phyloP scores from a whole-genome alignment of 37 sponge, comb jelly and placozoan species.

The Eunapius fragilis region DNA sequence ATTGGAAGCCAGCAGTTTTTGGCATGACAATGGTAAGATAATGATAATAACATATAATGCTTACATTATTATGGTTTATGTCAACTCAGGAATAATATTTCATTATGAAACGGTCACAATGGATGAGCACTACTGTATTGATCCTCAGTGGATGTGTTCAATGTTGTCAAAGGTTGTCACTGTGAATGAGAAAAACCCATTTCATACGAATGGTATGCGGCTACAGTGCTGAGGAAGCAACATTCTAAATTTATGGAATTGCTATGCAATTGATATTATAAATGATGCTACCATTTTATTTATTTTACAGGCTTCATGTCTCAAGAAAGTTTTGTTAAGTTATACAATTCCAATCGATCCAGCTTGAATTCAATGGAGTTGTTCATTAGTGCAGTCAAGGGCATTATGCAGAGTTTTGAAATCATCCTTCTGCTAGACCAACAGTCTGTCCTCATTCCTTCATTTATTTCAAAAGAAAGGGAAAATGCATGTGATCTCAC shows the following conservation, averaged over 20 bases:
- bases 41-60: background rate
- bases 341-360: conserved; percentile 7
- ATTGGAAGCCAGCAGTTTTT: conserved; percentile 74
- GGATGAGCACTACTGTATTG: conserved; percentile 75
- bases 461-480: conserved; percentile 67
- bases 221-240: no score
- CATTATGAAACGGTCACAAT: conserved; percentile 60
- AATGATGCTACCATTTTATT: background rate
- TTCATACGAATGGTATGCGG: conserved; percentile 59
- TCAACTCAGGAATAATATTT: conserved; percentile 61
- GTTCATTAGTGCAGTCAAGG: conserved; percentile 28
- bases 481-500: conserved; percentile 26
- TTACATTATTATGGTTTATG: background rate
- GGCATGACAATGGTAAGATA: conserved; percentile 70
- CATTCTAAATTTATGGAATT: no score
- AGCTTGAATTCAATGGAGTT: background rate
- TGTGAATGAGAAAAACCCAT: conserved; percentile 56
- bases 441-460: conserved; percentile 74
- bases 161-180: conserved; percentile 74
- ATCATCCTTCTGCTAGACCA: conserved; percentile 71
- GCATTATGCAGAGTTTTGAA: conserved; percentile 84
- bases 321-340: conserved; percentile 12
- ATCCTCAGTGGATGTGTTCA: conserved; percentile 88
- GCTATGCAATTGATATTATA: background rate
- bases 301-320: conserved; percentile 62